phyloP scores from a whole-genome alignment of 92 coral and sea anemone species.

The Pocillopora grandis region DNA sequence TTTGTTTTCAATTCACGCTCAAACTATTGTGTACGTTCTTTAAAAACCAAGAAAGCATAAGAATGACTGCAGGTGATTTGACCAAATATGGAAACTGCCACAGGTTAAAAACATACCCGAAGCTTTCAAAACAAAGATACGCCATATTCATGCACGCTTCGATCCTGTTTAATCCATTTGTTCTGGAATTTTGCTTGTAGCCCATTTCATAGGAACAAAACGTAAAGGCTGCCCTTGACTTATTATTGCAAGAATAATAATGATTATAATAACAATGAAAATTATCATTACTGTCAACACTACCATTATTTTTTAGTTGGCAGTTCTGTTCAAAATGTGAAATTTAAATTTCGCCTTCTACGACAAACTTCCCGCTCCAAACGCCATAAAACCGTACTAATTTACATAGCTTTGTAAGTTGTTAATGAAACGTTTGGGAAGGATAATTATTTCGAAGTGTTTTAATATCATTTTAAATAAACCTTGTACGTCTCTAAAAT shows the following conservation, averaged over 20 bases:
- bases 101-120: neutral
- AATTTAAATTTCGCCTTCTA: slow-evolving; percentile 8
- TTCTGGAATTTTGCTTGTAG: neutral
- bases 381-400: neutral
- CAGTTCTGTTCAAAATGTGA: neutral
- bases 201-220: too few species aligned
- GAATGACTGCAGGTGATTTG: slow-evolving; percentile 28
- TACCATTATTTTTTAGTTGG: too few species aligned
- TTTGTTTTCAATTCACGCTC: neutral
- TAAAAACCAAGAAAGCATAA: slow-evolving; percentile 3
- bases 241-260: neutral
- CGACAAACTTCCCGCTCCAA: neutral
- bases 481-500: neutral
- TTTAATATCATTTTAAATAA: neutral
- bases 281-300: too few species aligned
- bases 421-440: slow-evolving; percentile 2
- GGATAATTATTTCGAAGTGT: slow-evolving; percentile 13
- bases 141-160: neutral
- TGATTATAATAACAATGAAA: neutral
- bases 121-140: neutral
- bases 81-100: slow-evolving; percentile 36
- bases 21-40: neutral
- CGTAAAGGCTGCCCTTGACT: neutral
- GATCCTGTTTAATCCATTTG: neutral
- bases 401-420: neutral